Conservation (phyloP, 2,797 vertebrate genomes). For the Mus minutoides region DNA sequence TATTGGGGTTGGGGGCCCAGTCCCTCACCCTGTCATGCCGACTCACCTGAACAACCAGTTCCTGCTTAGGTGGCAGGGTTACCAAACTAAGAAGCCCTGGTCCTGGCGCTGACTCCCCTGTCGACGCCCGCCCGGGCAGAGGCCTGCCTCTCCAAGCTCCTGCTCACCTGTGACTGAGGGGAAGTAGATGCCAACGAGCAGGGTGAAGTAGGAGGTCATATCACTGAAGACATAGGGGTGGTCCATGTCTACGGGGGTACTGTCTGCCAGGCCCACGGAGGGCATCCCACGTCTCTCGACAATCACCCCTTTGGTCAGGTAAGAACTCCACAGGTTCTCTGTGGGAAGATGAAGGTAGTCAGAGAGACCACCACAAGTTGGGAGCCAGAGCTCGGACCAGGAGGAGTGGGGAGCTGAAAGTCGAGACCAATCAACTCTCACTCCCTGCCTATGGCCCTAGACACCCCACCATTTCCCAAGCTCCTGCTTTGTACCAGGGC, state of each 20-base stretch:
- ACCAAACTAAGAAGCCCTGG: background rate
- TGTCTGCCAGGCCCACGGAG: conserved; percentile 85
- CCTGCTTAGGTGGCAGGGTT: background rate
- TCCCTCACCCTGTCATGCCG: background rate
- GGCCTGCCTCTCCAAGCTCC: conserved; percentile 86
- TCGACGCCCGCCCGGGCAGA: background rate
- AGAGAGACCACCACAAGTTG: background rate
- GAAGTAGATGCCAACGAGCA: conserved; percentile 98
- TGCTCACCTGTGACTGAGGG: conserved; percentile 97
- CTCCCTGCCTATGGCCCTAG: background rate
- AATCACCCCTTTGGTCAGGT: conserved; percentile 93
- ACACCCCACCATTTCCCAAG: background rate
- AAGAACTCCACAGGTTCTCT: conserved; percentile 96
- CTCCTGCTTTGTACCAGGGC: background rate
- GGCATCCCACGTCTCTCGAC: conserved; percentile 88
- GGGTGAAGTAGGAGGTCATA: conserved; percentile 97
- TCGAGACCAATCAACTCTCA: background rate
- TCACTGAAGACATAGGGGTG: conserved; percentile 96
- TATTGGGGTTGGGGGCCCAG: background rate
- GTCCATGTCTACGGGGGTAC: conserved; percentile 87
- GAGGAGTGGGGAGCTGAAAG: background rate
- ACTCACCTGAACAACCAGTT: background rate
- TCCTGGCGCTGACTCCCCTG: background rate
- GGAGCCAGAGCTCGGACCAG: background rate
- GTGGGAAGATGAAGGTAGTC: background rate